Evolutionary conservation across 2,113 vertebrate genomes (phyloP), one percentile per base, ranked within the genome.

Genomic region (Rhinoderma darwinii): DNA sequence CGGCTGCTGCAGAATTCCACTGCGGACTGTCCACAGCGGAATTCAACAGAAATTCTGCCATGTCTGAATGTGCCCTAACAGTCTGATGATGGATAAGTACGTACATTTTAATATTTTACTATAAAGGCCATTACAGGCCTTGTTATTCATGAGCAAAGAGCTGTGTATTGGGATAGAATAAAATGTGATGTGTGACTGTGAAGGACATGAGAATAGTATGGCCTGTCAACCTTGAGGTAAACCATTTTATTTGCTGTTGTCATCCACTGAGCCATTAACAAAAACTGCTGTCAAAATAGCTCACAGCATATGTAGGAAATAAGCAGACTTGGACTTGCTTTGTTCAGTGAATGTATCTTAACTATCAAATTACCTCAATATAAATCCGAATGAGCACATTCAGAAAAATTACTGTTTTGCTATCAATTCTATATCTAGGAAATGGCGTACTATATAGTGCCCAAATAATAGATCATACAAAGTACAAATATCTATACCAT

Each of bases 141-240:
- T 72, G 20, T 79, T 80, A 72, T 79, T 80, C 43, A 72, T 86
- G 27, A 76, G 72, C 30, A 86, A 76, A 37, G 32, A 54, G n/a
- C 61, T 35, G 22, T 70, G 75, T 44, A 76, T 79, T 79, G 41
- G 43, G 30, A 35, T 63, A 63, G 78, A 79, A 86, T 68, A 22
- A 79, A 79, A 79, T 79, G 74, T 54, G 84, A 86, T 80, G 47
- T 86, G 59, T 41, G 76, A 80, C 56, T 77, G 72, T 79, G 75
- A 80, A 39, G 70, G 76, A 86, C 76, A 70, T 54, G 47, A n/a
- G 18, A 85, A 78, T 72, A 78, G 61, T 80, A 80, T 80, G 84
- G 43, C 51, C 47, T 86, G 84, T 86, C 76, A 86, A 72, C 76
- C 84, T 80, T 54, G 47, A 80, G 61, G 76, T 79, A 66, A 79